These are phyloP conservation scores for Echinometra lucunter DNA, from an alignment of 53 echinoderm and acorn worm genomes.

Conservation along the genomic window DNA sequence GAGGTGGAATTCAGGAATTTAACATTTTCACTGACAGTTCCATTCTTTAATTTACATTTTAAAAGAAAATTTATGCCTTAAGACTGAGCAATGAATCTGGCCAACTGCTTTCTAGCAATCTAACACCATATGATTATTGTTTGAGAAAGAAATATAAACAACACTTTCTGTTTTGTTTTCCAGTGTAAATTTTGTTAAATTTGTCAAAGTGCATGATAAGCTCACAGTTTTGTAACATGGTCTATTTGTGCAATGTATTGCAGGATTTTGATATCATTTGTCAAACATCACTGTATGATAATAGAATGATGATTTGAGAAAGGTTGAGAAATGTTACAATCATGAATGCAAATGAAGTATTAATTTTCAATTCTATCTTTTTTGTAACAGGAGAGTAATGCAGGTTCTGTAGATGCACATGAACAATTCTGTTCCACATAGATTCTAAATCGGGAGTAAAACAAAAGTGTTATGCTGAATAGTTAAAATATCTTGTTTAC, in stretches of 20 bases:
- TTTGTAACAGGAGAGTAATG: neutral
- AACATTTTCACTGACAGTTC: neutral
- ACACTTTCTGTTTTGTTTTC: neutral
- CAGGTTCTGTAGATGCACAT: neutral
- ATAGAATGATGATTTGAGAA: too few species aligned
- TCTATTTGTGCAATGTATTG: too few species aligned
- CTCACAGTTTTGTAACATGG: neutral
- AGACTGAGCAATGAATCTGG: neutral
- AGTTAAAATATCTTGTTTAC: too few species aligned
- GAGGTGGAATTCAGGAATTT: neutral
- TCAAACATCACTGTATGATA: too few species aligned
- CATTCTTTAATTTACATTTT: neutral
- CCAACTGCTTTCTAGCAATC: neutral
- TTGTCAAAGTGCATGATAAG: neutral
- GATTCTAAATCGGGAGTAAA: neutral
- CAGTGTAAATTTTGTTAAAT: neutral
- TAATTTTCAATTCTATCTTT: neutral
- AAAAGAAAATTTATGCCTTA: neutral
- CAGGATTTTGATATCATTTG: too few species aligned
- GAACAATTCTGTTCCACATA: neutral
- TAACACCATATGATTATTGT: neutral
- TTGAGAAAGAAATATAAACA: neutral
- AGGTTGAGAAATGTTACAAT: too few species aligned
- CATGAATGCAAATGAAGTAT: too few species aligned
- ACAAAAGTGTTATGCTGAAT: neutral